These are phyloP conservation scores for Holothuria leucospilota DNA, from an alignment of 53 echinoderm and acorn worm species.

Conservation along the genomic window DNA sequence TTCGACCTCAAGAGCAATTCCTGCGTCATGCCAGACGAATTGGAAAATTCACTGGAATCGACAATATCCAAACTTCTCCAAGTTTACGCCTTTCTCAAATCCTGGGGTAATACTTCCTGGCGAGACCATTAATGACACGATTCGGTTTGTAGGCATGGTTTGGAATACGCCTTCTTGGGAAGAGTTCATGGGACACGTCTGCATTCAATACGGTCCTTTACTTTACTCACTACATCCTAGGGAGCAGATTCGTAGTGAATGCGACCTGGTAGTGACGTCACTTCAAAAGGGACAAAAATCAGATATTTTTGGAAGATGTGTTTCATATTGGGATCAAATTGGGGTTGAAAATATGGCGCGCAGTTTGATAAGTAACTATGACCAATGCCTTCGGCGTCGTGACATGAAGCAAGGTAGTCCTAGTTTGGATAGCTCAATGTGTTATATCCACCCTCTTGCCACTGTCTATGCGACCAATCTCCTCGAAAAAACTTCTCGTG, in stretches of 20 bases:
- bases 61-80: too few species aligned
- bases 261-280: not conserved
- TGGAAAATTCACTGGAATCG: too few species aligned
- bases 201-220: not conserved
- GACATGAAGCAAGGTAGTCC: too few species aligned
- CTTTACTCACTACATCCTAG: too few species aligned
- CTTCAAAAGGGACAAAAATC: too few species aligned
- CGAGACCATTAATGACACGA: not conserved
- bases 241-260: not conserved
- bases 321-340: not conserved
- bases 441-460: too few species aligned
- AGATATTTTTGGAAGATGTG: not conserved
- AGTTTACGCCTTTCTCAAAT: too few species aligned
- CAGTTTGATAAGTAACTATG: not conserved
- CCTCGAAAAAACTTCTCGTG: too few species aligned
- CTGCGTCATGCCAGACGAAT: not conserved
- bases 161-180: constrained; percentile 21
- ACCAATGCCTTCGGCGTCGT: too few species aligned
- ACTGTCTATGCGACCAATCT: too few species aligned
- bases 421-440: too few species aligned
- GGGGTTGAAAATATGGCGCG: too few species aligned
- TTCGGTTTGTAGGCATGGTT: not conserved
- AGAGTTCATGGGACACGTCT: not conserved
- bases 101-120: not conserved
- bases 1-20: not conserved